phyloP scores from a whole-genome alignment of 2,888 invertebrate species.

The Drosophila birchii region DNA sequence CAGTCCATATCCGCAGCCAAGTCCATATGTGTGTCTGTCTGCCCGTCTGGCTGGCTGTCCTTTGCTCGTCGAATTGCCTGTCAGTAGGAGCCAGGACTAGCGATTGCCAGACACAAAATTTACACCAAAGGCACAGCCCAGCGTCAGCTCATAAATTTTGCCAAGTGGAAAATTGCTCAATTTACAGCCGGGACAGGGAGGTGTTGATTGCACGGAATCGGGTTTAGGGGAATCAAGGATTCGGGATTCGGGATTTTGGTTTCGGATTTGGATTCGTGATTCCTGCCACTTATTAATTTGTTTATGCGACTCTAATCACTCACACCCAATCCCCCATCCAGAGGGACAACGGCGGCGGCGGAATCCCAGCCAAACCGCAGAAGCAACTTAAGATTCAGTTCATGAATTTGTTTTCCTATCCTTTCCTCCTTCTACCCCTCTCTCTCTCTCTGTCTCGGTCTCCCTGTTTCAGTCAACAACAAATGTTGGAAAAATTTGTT shows the following conservation, averaged over 20 bases:
- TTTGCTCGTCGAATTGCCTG: slow-evolving; percentile 39
- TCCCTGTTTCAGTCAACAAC: slow-evolving; percentile 56
- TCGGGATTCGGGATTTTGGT: neutral
- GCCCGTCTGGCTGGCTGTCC: slow-evolving; percentile 4
- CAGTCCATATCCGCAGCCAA: neutral
- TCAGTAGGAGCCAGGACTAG: slow-evolving; percentile 33
- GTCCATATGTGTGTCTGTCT: slow-evolving; percentile 20
- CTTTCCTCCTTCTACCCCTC: neutral
- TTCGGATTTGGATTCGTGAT: neutral
- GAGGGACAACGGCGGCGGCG: neutral
- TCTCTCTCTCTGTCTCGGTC: neutral
- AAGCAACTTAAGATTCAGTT: slow-evolving; percentile 59
- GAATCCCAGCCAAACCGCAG: slow-evolving; percentile 25
- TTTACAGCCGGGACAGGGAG: slow-evolving; percentile 50
- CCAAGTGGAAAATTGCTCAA: slow-evolving; percentile 63
- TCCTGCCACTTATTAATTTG: slow-evolving; percentile 60
- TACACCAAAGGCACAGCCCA: slow-evolving; percentile 33
- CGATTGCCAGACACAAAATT: slow-evolving; percentile 48
- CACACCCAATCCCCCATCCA: slow-evolving; percentile 48
- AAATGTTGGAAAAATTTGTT: slow-evolving; percentile 79
- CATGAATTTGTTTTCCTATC: slow-evolving; percentile 29
- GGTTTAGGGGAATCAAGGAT: neutral
- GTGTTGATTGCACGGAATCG: slow-evolving; percentile 52
- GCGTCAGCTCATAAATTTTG: slow-evolving; percentile 63
- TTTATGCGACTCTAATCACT: slow-evolving; percentile 67